phyloP scores from a whole-genome alignment of 2,797 vertebrate species.

The Cossypha caffra region DNA sequence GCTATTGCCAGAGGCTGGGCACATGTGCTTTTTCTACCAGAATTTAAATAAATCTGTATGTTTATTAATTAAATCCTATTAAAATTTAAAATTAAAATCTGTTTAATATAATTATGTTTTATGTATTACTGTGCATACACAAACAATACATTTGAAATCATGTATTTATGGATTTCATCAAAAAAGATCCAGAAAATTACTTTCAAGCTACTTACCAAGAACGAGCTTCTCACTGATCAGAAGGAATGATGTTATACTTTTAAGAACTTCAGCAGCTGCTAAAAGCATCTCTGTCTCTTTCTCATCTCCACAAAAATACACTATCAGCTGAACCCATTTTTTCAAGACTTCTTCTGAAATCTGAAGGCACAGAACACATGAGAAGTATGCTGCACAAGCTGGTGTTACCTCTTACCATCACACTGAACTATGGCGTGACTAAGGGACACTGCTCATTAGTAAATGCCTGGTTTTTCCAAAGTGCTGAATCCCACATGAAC shows the following conservation, averaged over 20 bases:
- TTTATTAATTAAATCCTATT: neutral
- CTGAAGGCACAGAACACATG: slow-evolving; percentile 45
- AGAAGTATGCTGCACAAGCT: neutral
- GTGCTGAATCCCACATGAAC: neutral
- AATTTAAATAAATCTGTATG: neutral
- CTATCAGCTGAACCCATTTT: slow-evolving; percentile 84
- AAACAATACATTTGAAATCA: neutral
- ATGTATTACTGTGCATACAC: neutral
- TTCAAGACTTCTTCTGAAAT: slow-evolving; percentile 65
- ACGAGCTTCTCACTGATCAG: slow-evolving; percentile 77
- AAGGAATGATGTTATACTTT: slow-evolving; percentile 74
- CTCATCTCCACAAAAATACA: slow-evolving; percentile 83
- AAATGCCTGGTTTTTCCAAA: neutral
- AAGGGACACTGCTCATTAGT: neutral
- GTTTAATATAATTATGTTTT: neutral
- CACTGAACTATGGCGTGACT: neutral
- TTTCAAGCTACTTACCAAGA: slow-evolving; percentile 81
- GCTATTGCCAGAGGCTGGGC: neutral
- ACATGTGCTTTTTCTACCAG: neutral
- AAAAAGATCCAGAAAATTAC: neutral
- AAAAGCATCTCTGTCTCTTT: slow-evolving; percentile 86
- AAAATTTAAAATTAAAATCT: accelerated
- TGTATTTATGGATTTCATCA: neutral
- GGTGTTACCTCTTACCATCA: neutral
- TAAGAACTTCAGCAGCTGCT: slow-evolving; percentile 84